A percentile compares a stretch with the other conserved stretches of the same genome.
Conservation (phyloP, 2,113 vertebrate genomes). For the Nerophis ophidion region DNA sequence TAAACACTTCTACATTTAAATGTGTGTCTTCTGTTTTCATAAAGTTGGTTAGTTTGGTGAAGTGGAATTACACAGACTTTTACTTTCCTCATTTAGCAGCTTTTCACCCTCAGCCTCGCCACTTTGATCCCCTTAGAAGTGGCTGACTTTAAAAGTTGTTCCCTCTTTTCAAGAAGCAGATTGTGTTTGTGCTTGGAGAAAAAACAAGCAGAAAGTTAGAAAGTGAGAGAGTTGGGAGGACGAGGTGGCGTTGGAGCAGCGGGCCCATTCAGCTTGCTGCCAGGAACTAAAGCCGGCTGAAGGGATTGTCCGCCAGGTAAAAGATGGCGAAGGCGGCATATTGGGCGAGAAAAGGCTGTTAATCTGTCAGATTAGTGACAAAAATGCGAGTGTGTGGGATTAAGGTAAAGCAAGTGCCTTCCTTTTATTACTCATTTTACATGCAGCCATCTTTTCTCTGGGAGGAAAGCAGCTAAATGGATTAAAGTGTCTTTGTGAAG, state of each 20-base stretch:
- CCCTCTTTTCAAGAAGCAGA: too few species aligned
- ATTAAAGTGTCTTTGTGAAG: constrained; percentile 53
- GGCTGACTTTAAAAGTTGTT: too few species aligned
- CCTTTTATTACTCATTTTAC: constrained; percentile 61
- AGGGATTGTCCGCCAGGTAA: constrained; percentile 46
- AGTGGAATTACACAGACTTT: not conserved
- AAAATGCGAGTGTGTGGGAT: constrained; percentile 60
- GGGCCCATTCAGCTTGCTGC: not conserved
- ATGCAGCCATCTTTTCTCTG: constrained; percentile 48
- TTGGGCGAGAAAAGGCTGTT: constrained; percentile 61
- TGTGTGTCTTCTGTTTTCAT: too few species aligned
- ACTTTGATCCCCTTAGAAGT: too few species aligned
- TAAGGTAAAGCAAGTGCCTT: constrained; percentile 55
- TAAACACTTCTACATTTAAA: too few species aligned
- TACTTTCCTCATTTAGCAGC: constrained; percentile 16
- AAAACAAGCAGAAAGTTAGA: not conserved
- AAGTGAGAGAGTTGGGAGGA: constrained; percentile 23
- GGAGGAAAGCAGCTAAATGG: constrained; percentile 59
- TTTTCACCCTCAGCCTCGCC: constrained; percentile 41
- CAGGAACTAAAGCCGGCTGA: constrained; percentile 10
- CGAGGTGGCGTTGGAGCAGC: not conserved
- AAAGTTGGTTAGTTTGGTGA: too few species aligned
- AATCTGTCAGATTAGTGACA: constrained; percentile 66
- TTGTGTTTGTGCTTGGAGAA: too few species aligned
- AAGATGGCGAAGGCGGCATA: constrained; percentile 46